Conservation (phyloP, 2,113 vertebrate species). For the Otocyon megalotis region DNA sequence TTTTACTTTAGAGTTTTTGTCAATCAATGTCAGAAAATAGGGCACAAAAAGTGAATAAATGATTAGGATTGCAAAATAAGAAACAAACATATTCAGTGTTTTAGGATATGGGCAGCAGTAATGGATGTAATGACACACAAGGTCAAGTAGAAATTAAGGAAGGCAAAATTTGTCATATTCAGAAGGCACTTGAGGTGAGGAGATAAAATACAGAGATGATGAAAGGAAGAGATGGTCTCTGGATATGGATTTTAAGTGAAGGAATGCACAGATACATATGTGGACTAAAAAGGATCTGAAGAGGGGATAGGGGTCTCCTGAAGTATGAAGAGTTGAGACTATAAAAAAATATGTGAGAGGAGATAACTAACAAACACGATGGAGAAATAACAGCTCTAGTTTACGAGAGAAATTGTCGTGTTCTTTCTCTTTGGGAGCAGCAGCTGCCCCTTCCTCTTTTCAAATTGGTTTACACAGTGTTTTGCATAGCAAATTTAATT, state of each 20-base stretch:
- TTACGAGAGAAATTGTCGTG: not conserved
- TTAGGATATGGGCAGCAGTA: not conserved
- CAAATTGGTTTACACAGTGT: not conserved
- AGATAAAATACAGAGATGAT: not conserved
- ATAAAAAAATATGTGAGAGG: not conserved
- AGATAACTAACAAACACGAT: not conserved
- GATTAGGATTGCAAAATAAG: not conserved
- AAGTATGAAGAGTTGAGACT: not conserved
- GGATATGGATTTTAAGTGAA: not conserved
- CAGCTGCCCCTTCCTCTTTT: not conserved
- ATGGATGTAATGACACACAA: not conserved
- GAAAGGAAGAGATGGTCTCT: not conserved
- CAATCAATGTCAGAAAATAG: not conserved
- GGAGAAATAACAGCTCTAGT: not conserved
- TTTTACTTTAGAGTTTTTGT: not conserved
- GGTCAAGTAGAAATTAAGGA: not conserved
- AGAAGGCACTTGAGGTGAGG: not conserved
- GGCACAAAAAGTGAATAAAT: not conserved
- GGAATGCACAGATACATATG: fast-evolving
- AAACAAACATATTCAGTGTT: not conserved
- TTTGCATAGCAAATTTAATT: constrained; percentile 54
- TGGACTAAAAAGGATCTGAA: not conserved
- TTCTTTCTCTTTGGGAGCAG: not conserved
- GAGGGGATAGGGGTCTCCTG: not conserved
- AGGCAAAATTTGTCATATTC: not conserved